phyloP scores from a whole-genome alignment of 1,140 invertebrate genomes.

The Orussus abietinus region DNA sequence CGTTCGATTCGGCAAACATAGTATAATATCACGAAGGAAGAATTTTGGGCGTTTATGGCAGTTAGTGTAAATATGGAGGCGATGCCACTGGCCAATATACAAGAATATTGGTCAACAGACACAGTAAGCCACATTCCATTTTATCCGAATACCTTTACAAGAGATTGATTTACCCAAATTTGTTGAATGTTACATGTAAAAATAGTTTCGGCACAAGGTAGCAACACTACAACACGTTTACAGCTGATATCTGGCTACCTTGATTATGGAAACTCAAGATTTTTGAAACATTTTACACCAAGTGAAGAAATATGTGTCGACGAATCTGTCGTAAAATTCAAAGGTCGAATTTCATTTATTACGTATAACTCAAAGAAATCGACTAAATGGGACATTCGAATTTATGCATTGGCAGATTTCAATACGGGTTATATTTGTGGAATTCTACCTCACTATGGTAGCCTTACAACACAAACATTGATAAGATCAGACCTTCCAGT shows the following conservation, averaged over 20 bases:
- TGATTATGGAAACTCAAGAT: slow-evolving; percentile 10
- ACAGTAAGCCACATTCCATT: slow-evolving; percentile 4
- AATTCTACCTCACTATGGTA: slow-evolving; percentile 20
- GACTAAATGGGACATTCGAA: slow-evolving; percentile 23
- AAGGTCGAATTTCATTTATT: slow-evolving; percentile 16
- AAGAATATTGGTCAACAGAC: slow-evolving; percentile 6
- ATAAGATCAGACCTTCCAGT: slow-evolving; percentile 17
- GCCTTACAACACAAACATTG: slow-evolving; percentile 12
- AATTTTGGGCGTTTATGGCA: slow-evolving; percentile 13
- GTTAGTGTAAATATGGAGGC: no score
- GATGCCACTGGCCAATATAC: no score
- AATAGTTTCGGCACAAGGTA: slow-evolving; percentile 3
- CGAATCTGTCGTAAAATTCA: slow-evolving; percentile 20
- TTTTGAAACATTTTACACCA: slow-evolving; percentile 14
- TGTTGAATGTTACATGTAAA: slow-evolving; percentile 9
- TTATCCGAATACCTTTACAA: slow-evolving; percentile 3
- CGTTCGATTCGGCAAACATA: slow-evolving; percentile 6
- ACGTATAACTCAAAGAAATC: slow-evolving; percentile 21
- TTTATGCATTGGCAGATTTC: slow-evolving; percentile 21
- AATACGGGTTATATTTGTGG: slow-evolving; percentile 15
- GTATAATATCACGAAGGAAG: slow-evolving; percentile 5
- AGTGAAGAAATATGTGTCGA: slow-evolving; percentile 15
- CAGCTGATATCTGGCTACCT: slow-evolving; percentile 1
- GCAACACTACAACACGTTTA: slow-evolving; percentile 5
- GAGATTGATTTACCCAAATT: slow-evolving; percentile 7